Base-by-base conservation (phyloP, 2,797 vertebrate species). In the Cheirogaleus major region DNA sequence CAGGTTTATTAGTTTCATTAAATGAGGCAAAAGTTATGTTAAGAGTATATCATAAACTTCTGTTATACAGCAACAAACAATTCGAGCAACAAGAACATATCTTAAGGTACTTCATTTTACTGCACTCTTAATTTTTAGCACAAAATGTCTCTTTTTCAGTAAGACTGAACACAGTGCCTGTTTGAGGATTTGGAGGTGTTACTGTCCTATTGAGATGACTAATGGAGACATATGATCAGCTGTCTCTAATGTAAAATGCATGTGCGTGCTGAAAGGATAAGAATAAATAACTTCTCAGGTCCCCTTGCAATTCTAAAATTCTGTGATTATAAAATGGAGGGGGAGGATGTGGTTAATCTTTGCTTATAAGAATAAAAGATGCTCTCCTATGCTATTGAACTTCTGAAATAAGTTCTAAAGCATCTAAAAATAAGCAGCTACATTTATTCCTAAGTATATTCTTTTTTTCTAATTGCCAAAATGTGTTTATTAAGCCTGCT, bases 1-100 rank as follows among this genome's bases (percentile, higher is more conserved):
- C 93, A 27, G 10, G 55, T 93, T 95, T 95, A 75, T 93, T 95
- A 18, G 41, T 96, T 88, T 96, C 92, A 80, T 96, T 86, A 96
- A 91, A 48, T 96, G 81, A 92, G 38, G 38, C 52, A 73, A 35
- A 96, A 73, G 35, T 65, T 84, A 17, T 45, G 30, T 73, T 96
- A 86, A 86, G n/a, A 78, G 45, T 89, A n/a, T 80, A 67, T 92
- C 27, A 82, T 52, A 96, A 70, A 50, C 55, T 94, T 79, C 35
- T 87, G 63, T 72, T 82, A 43, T 67, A 73, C 30, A 75, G 57
- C 76, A 95, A 38, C 88, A 93, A 23, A 59, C 88, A 88, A 85
- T 41, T 93, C 45, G 79, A 73, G 83, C 78, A 87, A 70, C 30
- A 93, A 81, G 67, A 78, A 63, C 57, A 15, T 63, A 45, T 75